A percentile compares a stretch with the other conserved stretches of the same genome.
These are phyloP conservation scores for Oryctolagus cuniculus DNA, from an alignment of 2,113 vertebrate species.

Conservation along the genomic window DNA sequence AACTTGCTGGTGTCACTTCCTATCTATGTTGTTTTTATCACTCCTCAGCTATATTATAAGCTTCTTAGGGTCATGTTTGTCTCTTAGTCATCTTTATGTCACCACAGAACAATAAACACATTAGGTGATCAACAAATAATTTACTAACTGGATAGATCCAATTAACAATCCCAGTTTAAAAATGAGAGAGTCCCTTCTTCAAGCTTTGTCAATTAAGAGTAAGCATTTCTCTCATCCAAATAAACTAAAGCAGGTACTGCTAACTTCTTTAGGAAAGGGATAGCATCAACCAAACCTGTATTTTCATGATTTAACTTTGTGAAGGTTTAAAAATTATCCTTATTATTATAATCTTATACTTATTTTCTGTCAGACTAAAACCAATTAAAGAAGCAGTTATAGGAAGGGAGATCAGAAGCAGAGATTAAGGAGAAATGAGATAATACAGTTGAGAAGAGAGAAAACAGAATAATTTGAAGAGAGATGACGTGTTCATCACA, in stretches of 20 bases:
- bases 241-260: background rate
- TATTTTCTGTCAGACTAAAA: background rate
- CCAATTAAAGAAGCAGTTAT: background rate
- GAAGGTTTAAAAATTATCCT: background rate
- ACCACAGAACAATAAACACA: background rate
- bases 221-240: background rate
- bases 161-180: background rate
- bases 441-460: background rate
- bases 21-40: background rate
- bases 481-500: background rate
- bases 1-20: background rate
- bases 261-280: background rate
- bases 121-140: background rate
- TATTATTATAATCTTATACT: background rate
- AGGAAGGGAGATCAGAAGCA: background rate
- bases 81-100: background rate
- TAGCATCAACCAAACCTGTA: background rate
- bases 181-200: background rate
- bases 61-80: background rate
- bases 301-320: background rate
- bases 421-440: background rate
- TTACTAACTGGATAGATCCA: background rate
- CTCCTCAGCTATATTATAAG: background rate
- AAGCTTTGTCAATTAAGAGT: conserved; percentile 9
- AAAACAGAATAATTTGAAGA: background rate